phyloP scores from a whole-genome alignment of 2,113 vertebrate species.

The Micromys minutus region DNA sequence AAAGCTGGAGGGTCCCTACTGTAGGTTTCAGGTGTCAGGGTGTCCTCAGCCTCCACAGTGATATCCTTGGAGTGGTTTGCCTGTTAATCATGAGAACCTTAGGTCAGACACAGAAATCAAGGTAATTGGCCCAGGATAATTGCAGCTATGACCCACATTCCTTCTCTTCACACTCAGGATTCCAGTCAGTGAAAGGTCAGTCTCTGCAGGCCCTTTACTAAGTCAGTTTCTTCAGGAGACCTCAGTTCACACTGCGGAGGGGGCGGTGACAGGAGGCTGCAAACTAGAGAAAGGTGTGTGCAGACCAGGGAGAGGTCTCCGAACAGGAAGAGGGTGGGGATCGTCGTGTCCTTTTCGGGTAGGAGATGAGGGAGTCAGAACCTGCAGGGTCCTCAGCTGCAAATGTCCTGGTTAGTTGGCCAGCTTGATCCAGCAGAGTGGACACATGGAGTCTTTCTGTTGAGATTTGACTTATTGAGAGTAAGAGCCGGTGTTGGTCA shows the following conservation, averaged over 20 bases:
- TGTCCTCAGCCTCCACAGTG: background rate
- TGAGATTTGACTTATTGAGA: background rate
- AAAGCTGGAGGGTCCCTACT: too few relatives aligned
- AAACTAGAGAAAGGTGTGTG: background rate
- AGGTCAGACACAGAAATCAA: background rate
- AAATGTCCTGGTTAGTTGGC: background rate
- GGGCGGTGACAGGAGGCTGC: background rate
- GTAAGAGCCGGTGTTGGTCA: background rate
- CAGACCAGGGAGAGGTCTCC: background rate
- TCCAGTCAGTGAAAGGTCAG: background rate
- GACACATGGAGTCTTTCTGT: background rate
- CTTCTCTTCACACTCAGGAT: background rate
- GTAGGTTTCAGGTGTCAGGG: too few relatives aligned
- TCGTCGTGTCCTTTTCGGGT: fast-evolving
- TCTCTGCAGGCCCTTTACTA: background rate
- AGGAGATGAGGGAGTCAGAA: background rate
- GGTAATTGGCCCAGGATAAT: background rate
- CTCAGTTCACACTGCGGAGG: too few relatives aligned
- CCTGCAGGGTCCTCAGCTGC: background rate
- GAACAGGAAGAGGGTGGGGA: background rate
- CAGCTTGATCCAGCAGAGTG: background rate
- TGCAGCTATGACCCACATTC: background rate
- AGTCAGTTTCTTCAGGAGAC: background rate
- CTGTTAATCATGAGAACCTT: background rate
- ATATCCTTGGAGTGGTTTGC: too few relatives aligned